A percentile compares a stretch with the other conserved stretches of the same genome.
Evolutionary conservation across 2,797 vertebrate species (phyloP).

Genomic region (Coilia nasus): DNA sequence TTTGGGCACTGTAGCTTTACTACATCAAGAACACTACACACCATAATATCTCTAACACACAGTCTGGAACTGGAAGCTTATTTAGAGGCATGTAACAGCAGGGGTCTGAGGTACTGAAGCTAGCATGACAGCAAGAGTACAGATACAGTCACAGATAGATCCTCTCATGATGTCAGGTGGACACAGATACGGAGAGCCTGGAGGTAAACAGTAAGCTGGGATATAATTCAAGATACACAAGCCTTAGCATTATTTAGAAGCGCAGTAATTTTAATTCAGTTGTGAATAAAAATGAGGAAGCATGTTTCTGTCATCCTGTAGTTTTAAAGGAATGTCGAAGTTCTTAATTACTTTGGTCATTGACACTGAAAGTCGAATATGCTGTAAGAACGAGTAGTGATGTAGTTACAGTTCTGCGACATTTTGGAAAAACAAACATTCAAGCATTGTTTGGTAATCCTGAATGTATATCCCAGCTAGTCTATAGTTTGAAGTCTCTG

Average conservation of each 20-base stretch:
- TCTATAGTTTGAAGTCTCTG: neutral
- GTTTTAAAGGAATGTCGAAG: neutral
- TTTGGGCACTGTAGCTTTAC: neutral
- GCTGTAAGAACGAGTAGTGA: neutral
- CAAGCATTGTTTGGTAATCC: neutral
- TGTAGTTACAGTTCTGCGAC: neutral
- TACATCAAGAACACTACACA: neutral
- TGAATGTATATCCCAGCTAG: neutral
- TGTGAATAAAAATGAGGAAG: neutral
- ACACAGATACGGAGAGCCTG: neutral
- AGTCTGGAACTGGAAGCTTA: neutral
- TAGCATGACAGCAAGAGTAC: neutral
- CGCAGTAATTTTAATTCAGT: neutral
- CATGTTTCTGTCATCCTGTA: neutral
- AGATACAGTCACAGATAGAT: neutral
- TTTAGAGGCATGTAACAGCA: neutral
- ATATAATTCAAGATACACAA: slow-evolving; percentile 8
- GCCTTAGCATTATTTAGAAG: neutral
- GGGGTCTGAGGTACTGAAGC: neutral
- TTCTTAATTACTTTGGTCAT: neutral
- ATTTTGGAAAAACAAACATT: neutral
- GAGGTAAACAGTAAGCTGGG: neutral
- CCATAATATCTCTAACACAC: neutral
- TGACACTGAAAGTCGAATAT: neutral
- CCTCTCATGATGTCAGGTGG: neutral